phyloP scores from a whole-genome alignment of 2,888 invertebrate genomes.

The Agriotes lineatus region DNA sequence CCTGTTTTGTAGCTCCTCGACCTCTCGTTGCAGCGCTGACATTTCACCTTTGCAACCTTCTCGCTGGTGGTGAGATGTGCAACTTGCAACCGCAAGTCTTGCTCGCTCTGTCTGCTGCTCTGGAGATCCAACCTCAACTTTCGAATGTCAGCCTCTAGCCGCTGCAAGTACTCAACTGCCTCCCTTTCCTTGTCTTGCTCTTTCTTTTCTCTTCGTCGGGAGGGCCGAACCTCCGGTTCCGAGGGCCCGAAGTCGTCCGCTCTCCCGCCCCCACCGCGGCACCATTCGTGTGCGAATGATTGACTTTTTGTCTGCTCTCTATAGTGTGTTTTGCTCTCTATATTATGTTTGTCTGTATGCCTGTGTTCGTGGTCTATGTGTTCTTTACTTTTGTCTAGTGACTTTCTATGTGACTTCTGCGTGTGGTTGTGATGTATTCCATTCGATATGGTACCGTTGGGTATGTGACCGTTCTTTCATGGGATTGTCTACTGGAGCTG shows the following conservation, averaged over 20 bases:
- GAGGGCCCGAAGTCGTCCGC: constrained; percentile 47
- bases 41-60: constrained; percentile 78
- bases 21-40: constrained; percentile 84
- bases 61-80: constrained; percentile 76
- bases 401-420: constrained; percentile 70
- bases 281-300: constrained; percentile 60
- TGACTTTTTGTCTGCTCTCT: constrained; percentile 48
- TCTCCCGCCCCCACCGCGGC: constrained; percentile 55
- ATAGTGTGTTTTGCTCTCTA: constrained; percentile 51
- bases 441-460: constrained; percentile 62
- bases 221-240: constrained; percentile 48
- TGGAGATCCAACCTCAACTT: constrained; percentile 80
- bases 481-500: constrained; percentile 45
- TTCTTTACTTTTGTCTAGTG: constrained; percentile 67
- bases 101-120: constrained; percentile 77
- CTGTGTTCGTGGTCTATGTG: constrained; percentile 45
- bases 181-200: constrained; percentile 67
- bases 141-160: constrained; percentile 80
- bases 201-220: constrained; percentile 60
- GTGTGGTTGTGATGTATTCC: constrained; percentile 44
- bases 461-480: constrained; percentile 63
- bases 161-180: constrained; percentile 69
- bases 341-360: constrained; percentile 50
- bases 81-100: constrained; percentile 78
- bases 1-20: constrained; percentile 88